Evolutionary conservation across 2,113 vertebrate genomes (phyloP), one percentile per base, ranked within the genome.

Genomic region (Osmerus mordax): DNA sequence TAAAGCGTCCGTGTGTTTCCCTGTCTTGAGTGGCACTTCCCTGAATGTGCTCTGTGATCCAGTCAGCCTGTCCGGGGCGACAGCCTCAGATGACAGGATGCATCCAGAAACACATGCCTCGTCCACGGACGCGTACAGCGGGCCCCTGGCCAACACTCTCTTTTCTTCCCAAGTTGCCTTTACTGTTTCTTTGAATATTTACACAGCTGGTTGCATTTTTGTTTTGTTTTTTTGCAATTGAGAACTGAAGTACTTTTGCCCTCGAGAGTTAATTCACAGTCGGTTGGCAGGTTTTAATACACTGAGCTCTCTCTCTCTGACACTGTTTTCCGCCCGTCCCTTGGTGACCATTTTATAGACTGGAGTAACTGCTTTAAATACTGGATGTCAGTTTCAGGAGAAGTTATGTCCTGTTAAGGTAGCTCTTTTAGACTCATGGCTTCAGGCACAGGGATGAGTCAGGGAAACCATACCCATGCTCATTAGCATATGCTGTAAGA

Each of bases 151-250:
- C 41, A 47, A 47, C 41, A 47, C 41, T 47, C 41, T 47, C 41
- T 36, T 36, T 61, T 41, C 51, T 2, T 65, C 19, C 21, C 14
- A 19, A n/a, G 21, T 73, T 56, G 65, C 58, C 70, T 69, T 55
- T 47, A 64, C 65, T 65, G 54, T n/a, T 13, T 13, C 11, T 60
- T 12, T 4, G 2, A 15, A 13, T 84, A 83, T 89, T 90, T 80
- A 75, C 68, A 79, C 87, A 91, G 90, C 86, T 91, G 88, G 18
- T 76, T 88, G 65, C 70, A 53, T 69, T 84, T 86, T 76, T 65
- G 61, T 81, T 74, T 47, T 47, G 41, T 47, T 47, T 47, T 41
- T 47, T 12, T 47, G 41, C 41, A 2, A 16, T 76, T 67, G 36
- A 70, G 77, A 81, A 83, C 67, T 63, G 53, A 41, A 51, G 54